Base-by-base conservation (phyloP, 2,797 vertebrate genomes). In the Hyperoplus lanceolatus region DNA sequence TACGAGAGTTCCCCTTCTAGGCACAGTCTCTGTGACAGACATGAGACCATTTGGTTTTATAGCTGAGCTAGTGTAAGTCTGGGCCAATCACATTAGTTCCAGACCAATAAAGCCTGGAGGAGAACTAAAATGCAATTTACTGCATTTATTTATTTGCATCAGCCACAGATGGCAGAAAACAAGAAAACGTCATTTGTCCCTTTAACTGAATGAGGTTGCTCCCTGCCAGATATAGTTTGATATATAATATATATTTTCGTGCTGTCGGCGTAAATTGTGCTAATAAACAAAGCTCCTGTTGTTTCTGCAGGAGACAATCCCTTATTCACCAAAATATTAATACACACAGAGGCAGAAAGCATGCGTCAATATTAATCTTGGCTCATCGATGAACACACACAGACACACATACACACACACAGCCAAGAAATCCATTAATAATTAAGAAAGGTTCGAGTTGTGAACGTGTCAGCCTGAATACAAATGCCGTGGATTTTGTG, bases 261-360 rank as follows among this genome's bases (percentile, higher is more conserved):
- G 55, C 65, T 74, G 69, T 79, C 75, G 58, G 43, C 50, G 65
- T 12, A 14, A 84, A 76, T 86, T 58, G 74, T 63, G 4, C 2
- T 68, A 41, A 64, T 76, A 64, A 56, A 72, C 82, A 50, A 63
- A 81, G 51, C 73, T 76, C 55, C 72, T 74, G 57, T 81, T 87
- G 89, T 92, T 82, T 90, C 72, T 77, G 74, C 62, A 49, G 81
- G 72, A 81, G 77, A 89, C 90, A 87, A 90, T 93, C 84, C 88
- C 79, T 81, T 73, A 83, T 87, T 85, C 76, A 86, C 67, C 80
- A 45, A 92, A 94, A 93, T 94, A 95, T 95, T 93, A 91, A 95
- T 93, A 87, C 53, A 79, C 62, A 63, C 81, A 81, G 80, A 84
- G 80, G 53, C 88, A 91, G 86, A 81, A 90, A 85, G 84, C 76